phyloP scores from a whole-genome alignment of 2,888 invertebrate genomes.

The Eretmocerus hayati region DNA sequence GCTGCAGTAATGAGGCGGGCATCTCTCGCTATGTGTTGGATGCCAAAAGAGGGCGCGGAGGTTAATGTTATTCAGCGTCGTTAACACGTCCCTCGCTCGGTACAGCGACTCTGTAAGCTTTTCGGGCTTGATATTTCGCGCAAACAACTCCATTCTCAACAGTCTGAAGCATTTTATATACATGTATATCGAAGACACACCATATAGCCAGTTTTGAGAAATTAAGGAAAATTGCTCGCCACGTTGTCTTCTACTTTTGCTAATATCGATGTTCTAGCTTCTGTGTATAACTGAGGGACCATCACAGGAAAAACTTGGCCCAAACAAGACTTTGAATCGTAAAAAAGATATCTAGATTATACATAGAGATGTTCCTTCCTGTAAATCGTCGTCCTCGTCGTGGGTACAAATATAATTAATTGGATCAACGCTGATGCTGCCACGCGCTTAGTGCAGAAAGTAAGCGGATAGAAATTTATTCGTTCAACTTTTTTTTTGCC shows the following conservation, averaged over 20 bases:
- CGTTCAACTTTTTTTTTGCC: no score
- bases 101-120: not conserved
- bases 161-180: no score
- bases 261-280: not conserved
- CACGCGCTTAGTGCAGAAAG: not conserved
- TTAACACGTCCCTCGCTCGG: slow-evolving; percentile 3
- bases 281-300: not conserved
- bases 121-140: slow-evolving; percentile 2
- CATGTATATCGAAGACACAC: not conserved
- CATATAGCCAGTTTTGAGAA: not conserved
- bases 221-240: not conserved
- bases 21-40: not conserved
- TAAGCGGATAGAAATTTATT: not conserved
- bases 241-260: not conserved
- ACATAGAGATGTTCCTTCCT: not conserved
- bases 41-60: not conserved
- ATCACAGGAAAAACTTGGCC: not conserved
- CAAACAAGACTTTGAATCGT: no score
- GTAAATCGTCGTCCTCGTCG: no score
- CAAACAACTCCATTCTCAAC: slow-evolving; percentile 4
- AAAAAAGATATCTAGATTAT: no score
- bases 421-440: not conserved
- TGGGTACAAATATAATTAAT: not conserved
- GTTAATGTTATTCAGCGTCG: slow-evolving; percentile 8
- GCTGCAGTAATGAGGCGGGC: not conserved